Evolutionary conservation across 1,140 invertebrate genomes (phyloP), one percentile per base, ranked within the genome.

Genomic region (Pseudomyrmex flavicornis): DNA sequence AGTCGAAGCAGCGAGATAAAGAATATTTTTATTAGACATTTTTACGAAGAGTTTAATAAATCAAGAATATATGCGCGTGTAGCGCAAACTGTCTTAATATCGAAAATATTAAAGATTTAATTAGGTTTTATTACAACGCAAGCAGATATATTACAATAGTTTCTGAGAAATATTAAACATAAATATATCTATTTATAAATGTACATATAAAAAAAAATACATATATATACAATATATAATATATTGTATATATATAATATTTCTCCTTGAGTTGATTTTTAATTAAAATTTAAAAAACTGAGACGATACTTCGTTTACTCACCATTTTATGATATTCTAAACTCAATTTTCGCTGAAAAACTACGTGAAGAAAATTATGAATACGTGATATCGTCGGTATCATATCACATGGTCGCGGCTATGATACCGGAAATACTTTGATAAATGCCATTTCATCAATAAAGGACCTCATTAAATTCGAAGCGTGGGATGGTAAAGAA

Each of bases 401-500:
- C n/a, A 17, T 17, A 83, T 86, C 82, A 54, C 82, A 69, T 50
- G 59, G 76, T 82, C 69, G 61, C 65, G 7, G 35, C 35, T 35
- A 80, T 88, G 83, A 75, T 85, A 63, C 72, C 20, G 72, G 35
- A 62, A 56, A 17, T 63, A 80, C 69, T 88, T 89, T 86, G 85
- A 91, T 89, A 86, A 88, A 87, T 88, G 85, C 83, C 80, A 89
- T 90, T 35, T 92, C 90, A 88, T 88, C 82, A 85, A 86, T 88
- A 85, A 84, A 84, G 86, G 66, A 83, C 83, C 91, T 91, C 89
- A 87, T 92, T 92, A 91, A 90, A 87, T 88, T 73, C 68, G 87
- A 74, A 82, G 82, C 74, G 72, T 46, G 74, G 54, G 54, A 68
- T 69, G 74, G 13, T 61, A 68, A 46, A 15, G 82, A 75, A 82